phyloP scores from a whole-genome alignment of 2,888 invertebrate species.

The Noctua pronuba region DNA sequence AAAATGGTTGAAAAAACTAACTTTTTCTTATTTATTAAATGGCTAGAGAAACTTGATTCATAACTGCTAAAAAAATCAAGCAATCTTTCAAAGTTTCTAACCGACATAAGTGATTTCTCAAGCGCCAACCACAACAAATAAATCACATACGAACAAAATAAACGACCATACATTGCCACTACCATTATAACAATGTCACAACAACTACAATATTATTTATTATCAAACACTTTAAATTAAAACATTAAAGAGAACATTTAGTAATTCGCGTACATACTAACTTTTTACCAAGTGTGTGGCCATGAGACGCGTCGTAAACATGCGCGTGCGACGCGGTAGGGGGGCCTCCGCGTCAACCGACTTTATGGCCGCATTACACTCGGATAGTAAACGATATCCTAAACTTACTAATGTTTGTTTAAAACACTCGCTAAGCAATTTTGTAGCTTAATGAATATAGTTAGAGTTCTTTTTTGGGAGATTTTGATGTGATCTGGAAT shows the following conservation, averaged over 20 bases:
- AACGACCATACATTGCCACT: constrained; percentile 13
- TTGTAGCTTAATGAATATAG: constrained; percentile 7
- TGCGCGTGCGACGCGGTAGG: constrained; percentile 69
- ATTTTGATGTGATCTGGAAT: constrained; percentile 26
- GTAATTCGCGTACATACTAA: constrained; percentile 27
- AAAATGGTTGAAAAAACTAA: background rate
- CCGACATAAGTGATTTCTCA: constrained; percentile 14
- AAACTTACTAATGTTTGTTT: constrained; percentile 53
- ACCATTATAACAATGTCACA: constrained; percentile 30
- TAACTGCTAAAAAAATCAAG: background rate
- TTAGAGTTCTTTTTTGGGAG: constrained; percentile 1
- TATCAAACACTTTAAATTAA: constrained; percentile 45
- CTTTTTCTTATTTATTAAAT: background rate
- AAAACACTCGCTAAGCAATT: constrained; percentile 13
- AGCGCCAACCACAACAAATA: constrained; percentile 19
- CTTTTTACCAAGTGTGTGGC: constrained; percentile 40
- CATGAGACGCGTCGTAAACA: constrained; percentile 69
- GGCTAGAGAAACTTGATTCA: background rate
- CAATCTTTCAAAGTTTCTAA: background rate
- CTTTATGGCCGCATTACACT: constrained; percentile 77
- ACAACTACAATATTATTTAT: background rate
- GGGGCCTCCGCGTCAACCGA: constrained; percentile 75
- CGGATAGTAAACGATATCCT: constrained; percentile 73
- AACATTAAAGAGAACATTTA: constrained; percentile 32
- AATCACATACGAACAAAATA: constrained; percentile 13